Percentiles rank a stretch among this genome's conserved stretches.
These are phyloP conservation scores for Drosophila jambulina DNA, from an alignment of 1,140 invertebrate genomes.

Conservation along the genomic window DNA sequence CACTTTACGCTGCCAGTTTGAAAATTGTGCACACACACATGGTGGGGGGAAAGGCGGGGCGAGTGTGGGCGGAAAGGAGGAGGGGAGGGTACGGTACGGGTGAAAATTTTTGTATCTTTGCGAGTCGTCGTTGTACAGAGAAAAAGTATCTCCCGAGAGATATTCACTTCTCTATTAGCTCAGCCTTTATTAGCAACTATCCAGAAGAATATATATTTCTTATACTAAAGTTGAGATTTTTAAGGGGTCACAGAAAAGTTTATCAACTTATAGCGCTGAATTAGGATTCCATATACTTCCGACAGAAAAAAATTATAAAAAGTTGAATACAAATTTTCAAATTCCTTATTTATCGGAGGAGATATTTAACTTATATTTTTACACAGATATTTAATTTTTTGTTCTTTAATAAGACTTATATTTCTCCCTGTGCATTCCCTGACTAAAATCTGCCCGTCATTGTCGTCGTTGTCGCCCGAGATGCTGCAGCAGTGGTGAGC, in stretches of 20 bases:
- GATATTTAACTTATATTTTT: background rate
- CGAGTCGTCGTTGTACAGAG: slow-evolving; percentile 18
- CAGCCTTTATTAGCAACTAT: background rate
- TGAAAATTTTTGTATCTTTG: slow-evolving; percentile 69
- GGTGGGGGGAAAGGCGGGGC: slow-evolving; percentile 3
- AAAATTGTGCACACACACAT: slow-evolving; percentile 53
- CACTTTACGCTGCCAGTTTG: slow-evolving; percentile 70
- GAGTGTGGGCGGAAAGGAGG: slow-evolving; percentile 7
- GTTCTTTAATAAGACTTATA: background rate
- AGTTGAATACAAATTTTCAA: background rate
- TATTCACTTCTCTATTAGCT: background rate
- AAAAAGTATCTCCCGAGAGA: slow-evolving; percentile 3
- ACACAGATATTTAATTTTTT: no score
- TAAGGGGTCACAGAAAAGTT: background rate
- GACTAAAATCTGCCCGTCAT: slow-evolving; percentile 60
- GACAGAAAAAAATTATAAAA: background rate
- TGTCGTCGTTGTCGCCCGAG: slow-evolving; percentile 48
- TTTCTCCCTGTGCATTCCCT: slow-evolving; percentile 13
- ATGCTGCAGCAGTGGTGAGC: slow-evolving; percentile 21
- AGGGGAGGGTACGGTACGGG: slow-evolving; percentile 2
- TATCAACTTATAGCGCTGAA: background rate
- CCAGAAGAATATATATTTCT: background rate
- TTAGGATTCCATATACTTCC: background rate
- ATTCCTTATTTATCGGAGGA: background rate
- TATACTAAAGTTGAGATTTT: no score